A percentile compares a stretch with the other conserved stretches of the same genome.
These are phyloP conservation scores for Myoxocephalus aenaeus DNA, from an alignment of 2,797 vertebrate species.

Conservation along the genomic window DNA sequence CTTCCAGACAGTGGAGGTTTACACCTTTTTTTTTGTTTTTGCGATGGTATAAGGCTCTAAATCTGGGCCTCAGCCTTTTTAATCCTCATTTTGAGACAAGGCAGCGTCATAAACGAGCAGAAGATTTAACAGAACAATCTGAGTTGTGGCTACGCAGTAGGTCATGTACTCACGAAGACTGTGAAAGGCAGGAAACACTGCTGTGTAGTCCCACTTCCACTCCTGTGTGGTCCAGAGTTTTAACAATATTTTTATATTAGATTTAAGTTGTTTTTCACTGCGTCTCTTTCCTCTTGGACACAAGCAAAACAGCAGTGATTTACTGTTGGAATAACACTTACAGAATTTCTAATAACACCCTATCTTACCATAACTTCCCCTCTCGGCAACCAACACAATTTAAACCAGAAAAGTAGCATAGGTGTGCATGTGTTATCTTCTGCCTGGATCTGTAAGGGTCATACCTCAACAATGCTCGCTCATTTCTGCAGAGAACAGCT, in stretches of 20 bases:
- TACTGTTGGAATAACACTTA: slow-evolving; percentile 27
- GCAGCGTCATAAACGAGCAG: neutral
- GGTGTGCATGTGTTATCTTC: neutral
- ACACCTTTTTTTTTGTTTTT: neutral
- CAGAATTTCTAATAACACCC: slow-evolving; percentile 7
- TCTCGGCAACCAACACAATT: slow-evolving; percentile 1
- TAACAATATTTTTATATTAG: neutral
- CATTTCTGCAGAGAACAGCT: neutral
- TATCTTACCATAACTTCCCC: slow-evolving; percentile 35
- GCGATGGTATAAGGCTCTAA: neutral
- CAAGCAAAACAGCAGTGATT: slow-evolving; percentile 21
- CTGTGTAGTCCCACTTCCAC: neutral
- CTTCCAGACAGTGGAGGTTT: neutral
- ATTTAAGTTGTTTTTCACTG: slow-evolving; percentile 2
- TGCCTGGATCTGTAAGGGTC: slow-evolving; percentile 35
- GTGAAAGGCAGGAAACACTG: neutral
- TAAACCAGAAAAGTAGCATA: neutral
- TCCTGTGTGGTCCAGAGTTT: neutral
- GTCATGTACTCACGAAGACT: neutral
- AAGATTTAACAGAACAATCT: neutral
- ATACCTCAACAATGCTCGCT: neutral
- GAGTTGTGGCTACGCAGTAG: neutral
- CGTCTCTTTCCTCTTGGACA: slow-evolving; percentile 1
- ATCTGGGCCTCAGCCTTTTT: neutral
- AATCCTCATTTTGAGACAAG: neutral